These are phyloP conservation scores for Tricholaema leucomelas DNA, from an alignment of 2,113 vertebrate species.

Conservation along the genomic window DNA sequence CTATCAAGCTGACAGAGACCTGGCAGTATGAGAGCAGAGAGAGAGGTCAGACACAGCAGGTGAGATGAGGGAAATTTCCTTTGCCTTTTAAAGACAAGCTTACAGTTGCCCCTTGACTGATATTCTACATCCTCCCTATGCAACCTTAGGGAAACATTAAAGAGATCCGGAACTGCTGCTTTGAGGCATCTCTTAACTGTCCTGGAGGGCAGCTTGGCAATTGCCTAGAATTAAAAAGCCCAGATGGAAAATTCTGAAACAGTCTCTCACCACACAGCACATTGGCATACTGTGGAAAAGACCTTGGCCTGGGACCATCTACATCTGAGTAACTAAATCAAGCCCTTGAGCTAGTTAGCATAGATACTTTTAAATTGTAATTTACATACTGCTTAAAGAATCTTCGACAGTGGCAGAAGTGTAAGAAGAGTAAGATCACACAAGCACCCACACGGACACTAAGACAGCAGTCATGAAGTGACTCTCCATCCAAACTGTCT, in stretches of 20 bases:
- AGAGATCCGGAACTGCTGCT: neutral
- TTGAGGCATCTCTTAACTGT: neutral
- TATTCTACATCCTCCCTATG: neutral
- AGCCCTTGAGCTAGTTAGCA: neutral
- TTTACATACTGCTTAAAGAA: neutral
- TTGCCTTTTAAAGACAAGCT: neutral
- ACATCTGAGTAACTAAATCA: constrained; percentile 7
- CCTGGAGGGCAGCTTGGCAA: neutral
- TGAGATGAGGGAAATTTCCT: neutral
- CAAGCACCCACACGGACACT: neutral
- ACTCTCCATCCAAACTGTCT: neutral
- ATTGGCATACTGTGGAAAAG: constrained; percentile 51
- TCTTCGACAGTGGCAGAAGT: neutral
- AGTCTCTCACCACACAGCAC: constrained; percentile 41
- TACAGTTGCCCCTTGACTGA: neutral
- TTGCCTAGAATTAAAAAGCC: constrained; percentile 15
- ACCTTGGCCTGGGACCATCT: constrained; percentile 42
- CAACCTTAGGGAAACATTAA: constrained; percentile 41
- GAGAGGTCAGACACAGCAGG: neutral
- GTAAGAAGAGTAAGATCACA: neutral
- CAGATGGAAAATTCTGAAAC: constrained; percentile 46
- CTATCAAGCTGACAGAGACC: accelerated
- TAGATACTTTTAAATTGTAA: neutral
- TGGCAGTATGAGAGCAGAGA: neutral
- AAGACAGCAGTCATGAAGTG: neutral